Percentiles rank a stretch among this genome's conserved stretches.
Evolutionary conservation across 2,797 vertebrate genomes (phyloP).

Genomic region (Harpagifer antarcticus): DNA sequence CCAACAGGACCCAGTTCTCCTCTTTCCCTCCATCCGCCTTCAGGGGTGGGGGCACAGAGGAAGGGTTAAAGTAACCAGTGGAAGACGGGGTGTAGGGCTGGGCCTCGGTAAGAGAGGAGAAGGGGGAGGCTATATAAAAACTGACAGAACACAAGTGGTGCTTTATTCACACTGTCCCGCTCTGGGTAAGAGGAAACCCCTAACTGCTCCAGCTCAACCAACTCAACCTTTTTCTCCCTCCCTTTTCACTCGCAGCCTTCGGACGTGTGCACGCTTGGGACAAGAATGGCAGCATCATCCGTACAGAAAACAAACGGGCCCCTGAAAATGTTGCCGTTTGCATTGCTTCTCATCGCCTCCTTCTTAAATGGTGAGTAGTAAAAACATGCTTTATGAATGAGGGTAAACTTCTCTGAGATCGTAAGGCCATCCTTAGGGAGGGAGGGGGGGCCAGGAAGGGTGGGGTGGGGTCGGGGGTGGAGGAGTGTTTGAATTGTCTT

Average conservation of each 20-base stretch:
- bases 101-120: slow-evolving; percentile 55
- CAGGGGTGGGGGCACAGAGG: slow-evolving; percentile 65
- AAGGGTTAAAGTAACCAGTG: slow-evolving; percentile 74
- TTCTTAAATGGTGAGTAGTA: slow-evolving; percentile 66
- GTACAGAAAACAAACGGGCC: slow-evolving; percentile 32
- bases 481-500: slow-evolving; percentile 66
- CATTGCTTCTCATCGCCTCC: slow-evolving; percentile 52
- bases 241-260: slow-evolving; percentile 42
- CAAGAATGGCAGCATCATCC: slow-evolving; percentile 75
- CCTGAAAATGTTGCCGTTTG: slow-evolving; percentile 46
- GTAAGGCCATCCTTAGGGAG: slow-evolving; percentile 10
- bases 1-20: slow-evolving; percentile 51
- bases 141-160: slow-evolving; percentile 78
- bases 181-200: slow-evolving; percentile 78
- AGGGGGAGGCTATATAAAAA: slow-evolving; percentile 73
- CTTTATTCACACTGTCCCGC: slow-evolving; percentile 79
- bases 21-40: slow-evolving; percentile 48
- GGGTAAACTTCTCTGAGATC: slow-evolving; percentile 30
- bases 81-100: slow-evolving; percentile 73
- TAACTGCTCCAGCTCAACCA: slow-evolving; percentile 65
- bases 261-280: slow-evolving; percentile 58
- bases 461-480: slow-evolving; percentile 51
- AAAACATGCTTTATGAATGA: slow-evolving; percentile 8
- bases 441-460: slow-evolving; percentile 36
- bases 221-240: slow-evolving; percentile 56